phyloP scores from a whole-genome alignment of 1,140 invertebrate genomes.

The Hermetia illucens region DNA sequence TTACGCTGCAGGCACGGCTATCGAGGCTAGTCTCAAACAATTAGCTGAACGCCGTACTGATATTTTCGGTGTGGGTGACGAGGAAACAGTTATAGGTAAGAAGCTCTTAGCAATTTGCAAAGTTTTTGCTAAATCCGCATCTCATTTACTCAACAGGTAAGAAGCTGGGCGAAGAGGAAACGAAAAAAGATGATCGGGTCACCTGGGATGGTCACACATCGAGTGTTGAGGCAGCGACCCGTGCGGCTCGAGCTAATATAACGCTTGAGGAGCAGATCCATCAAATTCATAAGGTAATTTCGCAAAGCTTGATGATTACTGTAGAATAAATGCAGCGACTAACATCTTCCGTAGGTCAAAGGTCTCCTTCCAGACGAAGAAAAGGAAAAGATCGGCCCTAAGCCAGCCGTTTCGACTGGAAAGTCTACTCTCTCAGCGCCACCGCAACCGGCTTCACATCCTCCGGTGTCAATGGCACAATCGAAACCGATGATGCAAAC shows the following conservation, averaged over 20 bases:
- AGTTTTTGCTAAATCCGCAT: neutral
- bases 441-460: constrained; percentile 13
- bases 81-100: constrained; percentile 92
- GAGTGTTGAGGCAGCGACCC: constrained; percentile 79
- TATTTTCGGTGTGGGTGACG: constrained; percentile 97
- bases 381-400: constrained; percentile 81
- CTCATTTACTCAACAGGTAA: constrained; percentile 33
- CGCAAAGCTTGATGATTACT: constrained; percentile 2
- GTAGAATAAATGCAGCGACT: neutral
- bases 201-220: constrained; percentile 99
- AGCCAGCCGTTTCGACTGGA: constrained; percentile 40
- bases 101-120: too few relatives aligned
- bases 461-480: constrained; percentile 10
- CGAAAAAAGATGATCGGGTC: constrained; percentile 73
- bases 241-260: constrained; percentile 87
- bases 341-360: constrained; percentile 42
- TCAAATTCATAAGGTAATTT: constrained; percentile 76
- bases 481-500: constrained; percentile 12
- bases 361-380: constrained; percentile 86
- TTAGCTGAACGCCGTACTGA: constrained; percentile 97
- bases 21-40: constrained; percentile 89
- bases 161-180: constrained; percentile 95
- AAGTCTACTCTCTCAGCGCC: constrained; percentile 19
- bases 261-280: constrained; percentile 95
- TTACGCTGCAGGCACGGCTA: constrained; percentile 76